Conservation (phyloP, 2,113 vertebrate species). For the Philantomba maxwellii region DNA sequence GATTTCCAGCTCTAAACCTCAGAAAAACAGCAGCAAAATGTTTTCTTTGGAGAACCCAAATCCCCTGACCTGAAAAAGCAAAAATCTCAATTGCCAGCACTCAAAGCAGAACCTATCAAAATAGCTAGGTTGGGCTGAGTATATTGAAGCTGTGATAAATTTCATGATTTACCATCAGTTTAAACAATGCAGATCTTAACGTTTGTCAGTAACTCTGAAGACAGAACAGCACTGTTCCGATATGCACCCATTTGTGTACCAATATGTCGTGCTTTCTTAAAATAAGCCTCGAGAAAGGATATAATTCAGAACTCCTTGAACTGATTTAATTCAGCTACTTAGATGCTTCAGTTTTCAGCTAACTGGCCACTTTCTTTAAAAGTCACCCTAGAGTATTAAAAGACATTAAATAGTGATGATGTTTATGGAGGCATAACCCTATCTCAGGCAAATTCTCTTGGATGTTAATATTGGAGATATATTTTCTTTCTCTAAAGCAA, state of each 20-base stretch:
- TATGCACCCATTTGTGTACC: not conserved
- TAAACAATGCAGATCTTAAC: not conserved
- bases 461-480: not conserved
- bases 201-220: not conserved
- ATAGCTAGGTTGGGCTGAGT: not conserved
- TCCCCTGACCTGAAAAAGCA: not conserved
- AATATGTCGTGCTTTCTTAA: not conserved
- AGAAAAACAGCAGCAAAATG: constrained; percentile 31
- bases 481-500: constrained; percentile 29
- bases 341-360: not conserved
- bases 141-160: not conserved
- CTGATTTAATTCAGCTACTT: not conserved
- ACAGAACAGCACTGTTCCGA: accelerated
- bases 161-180: not conserved
- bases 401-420: not conserved
- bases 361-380: constrained; percentile 4
- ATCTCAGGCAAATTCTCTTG: constrained; percentile 8
- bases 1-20: constrained; percentile 11
- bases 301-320: not conserved
- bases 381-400: not conserved
- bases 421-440: not conserved
- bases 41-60: not conserved
- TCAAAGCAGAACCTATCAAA: not conserved
- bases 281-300: not conserved
- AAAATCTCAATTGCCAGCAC: not conserved